Conservation (phyloP, 37 sponge, comb jelly and placozoan species). For the Spongilla lacustris region DNA sequence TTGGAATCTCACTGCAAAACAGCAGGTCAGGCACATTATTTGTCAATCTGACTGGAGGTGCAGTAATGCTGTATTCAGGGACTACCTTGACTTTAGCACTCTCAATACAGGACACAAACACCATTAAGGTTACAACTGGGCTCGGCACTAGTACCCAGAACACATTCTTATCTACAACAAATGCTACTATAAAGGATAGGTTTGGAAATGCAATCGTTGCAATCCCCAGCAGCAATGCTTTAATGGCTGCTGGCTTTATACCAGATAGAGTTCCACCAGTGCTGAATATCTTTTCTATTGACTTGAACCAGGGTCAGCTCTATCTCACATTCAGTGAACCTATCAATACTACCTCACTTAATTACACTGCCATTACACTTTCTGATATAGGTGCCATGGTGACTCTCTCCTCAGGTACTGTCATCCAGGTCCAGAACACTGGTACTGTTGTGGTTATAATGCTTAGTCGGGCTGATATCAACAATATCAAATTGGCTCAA, state of each 20-base stretch:
- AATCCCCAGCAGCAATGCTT: slow-evolving; percentile 29
- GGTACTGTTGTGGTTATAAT: slow-evolving; percentile 52
- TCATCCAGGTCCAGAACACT: slow-evolving; percentile 39
- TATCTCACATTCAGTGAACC: slow-evolving; percentile 85
- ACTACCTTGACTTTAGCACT: slow-evolving; percentile 49
- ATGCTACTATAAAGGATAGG: slow-evolving; percentile 57
- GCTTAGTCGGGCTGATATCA: slow-evolving; percentile 51
- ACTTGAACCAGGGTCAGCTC: slow-evolving; percentile 64
- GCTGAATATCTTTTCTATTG: slow-evolving; percentile 45
- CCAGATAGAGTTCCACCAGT: slow-evolving; percentile 62
- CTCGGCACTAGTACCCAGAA: slow-evolving; percentile 48
- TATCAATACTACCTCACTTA: slow-evolving; percentile 57
- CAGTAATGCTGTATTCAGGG: slow-evolving; percentile 24
- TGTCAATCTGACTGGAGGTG: slow-evolving; percentile 28
- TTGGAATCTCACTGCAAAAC: slow-evolving; percentile 73
- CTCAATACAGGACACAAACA: slow-evolving; percentile 58
- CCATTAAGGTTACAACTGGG: slow-evolving; percentile 51
- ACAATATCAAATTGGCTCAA: slow-evolving; percentile 52
- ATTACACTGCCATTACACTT: slow-evolving; percentile 50
- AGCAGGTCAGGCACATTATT: slow-evolving; percentile 15
- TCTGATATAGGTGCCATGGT: neutral
- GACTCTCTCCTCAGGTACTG: slow-evolving; percentile 21
- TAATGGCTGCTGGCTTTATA: slow-evolving; percentile 23
- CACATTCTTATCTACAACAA: slow-evolving; percentile 68
- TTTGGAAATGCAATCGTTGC: slow-evolving; percentile 66